Conservation (phyloP, 2,113 vertebrate species). For the Ramphastos sulfuratus region DNA sequence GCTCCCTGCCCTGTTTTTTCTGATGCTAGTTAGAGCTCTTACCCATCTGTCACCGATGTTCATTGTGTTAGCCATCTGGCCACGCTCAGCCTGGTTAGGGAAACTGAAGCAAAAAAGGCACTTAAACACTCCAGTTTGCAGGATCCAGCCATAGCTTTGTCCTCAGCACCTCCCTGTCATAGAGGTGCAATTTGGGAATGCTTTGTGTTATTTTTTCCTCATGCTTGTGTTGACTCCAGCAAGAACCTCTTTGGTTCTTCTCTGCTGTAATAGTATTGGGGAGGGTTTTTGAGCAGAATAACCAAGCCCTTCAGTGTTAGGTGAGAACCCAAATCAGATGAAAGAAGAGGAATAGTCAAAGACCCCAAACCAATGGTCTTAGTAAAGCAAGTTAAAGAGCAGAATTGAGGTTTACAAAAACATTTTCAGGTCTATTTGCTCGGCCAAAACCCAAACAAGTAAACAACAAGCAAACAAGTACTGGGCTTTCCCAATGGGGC, state of each 20-base stretch:
- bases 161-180: neutral
- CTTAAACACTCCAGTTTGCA: constrained; percentile 22
- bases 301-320: neutral
- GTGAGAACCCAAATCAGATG: neutral
- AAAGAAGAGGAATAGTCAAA: neutral
- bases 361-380: neutral
- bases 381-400: neutral
- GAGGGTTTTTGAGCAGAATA: neutral
- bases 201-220: neutral
- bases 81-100: constrained; percentile 38
- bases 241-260: neutral
- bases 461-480: neutral
- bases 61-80: constrained; percentile 71
- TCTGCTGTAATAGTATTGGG: neutral
- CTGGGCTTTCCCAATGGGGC: neutral
- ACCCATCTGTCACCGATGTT: constrained; percentile 60
- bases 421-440: neutral
- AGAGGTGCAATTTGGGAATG: neutral
- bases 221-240: neutral
- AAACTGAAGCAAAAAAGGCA: constrained; percentile 23
- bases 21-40: constrained; percentile 59
- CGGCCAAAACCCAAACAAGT: neutral
- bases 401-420: neutral
- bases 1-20: constrained; percentile 61
- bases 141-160: neutral